Percentiles rank a stretch among this genome's conserved stretches.
phyloP scores from a whole-genome alignment of 2,113 vertebrate species.

The Apeltes quadracus region DNA sequence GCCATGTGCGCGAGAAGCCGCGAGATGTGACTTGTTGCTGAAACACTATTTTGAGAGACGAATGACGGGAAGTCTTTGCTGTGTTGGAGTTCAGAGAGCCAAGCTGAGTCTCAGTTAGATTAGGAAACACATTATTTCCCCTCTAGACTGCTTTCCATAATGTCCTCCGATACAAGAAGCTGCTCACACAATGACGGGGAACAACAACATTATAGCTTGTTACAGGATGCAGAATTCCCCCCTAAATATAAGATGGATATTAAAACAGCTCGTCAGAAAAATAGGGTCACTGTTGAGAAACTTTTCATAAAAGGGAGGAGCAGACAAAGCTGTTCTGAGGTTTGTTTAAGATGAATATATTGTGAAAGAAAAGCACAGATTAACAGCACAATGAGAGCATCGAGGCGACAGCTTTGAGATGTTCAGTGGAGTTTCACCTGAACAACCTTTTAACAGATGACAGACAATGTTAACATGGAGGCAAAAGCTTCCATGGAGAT shows the following conservation, averaged over 20 bases:
- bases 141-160: background rate
- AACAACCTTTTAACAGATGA: slow-evolving; percentile 14
- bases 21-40: too few relatives aligned
- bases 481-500: slow-evolving; percentile 31
- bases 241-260: background rate
- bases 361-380: background rate
- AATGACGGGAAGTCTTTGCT: background rate
- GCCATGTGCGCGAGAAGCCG: background rate
- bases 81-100: background rate
- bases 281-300: background rate
- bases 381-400: background rate
- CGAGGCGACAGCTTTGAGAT: background rate
- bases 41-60: too few relatives aligned
- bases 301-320: background rate
- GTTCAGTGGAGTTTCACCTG: slow-evolving; percentile 14
- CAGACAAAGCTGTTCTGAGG: background rate
- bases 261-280: background rate
- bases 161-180: background rate
- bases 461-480: background rate
- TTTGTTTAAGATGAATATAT: background rate
- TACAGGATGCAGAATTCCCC: background rate
- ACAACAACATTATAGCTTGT: background rate
- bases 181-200: background rate
- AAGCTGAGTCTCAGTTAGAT: background rate
- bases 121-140: background rate